A percentile compares a stretch with the other conserved stretches of the same genome.
Conservation (phyloP, 2,113 vertebrate genomes). For the Xenopus laevis region DNA sequence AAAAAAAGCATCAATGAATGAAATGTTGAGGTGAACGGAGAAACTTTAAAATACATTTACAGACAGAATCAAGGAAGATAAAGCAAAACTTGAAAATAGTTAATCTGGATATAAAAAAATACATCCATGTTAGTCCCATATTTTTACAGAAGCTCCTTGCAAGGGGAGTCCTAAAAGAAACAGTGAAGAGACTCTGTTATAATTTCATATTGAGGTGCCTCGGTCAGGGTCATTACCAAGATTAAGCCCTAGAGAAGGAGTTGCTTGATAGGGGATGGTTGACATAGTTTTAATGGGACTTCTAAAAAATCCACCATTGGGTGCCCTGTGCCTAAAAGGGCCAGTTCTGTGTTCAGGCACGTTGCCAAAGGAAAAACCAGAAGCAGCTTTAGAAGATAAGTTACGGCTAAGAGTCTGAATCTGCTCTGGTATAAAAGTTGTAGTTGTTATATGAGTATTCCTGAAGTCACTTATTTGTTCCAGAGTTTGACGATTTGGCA, state of each 20-base stretch:
- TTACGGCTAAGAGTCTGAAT: constrained; percentile 99
- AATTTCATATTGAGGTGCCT: constrained; percentile 93
- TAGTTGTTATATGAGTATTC: constrained; percentile 98
- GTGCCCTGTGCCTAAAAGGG: constrained; percentile 94
- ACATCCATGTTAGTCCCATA: constrained; percentile 81
- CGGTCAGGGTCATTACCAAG: constrained; percentile 94
- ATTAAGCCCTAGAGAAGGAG: constrained; percentile 94
- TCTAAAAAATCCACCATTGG: constrained; percentile 97
- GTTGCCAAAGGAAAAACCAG: constrained; percentile 89
- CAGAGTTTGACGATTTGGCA: constrained; percentile 92
- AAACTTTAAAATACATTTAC: constrained; percentile 38
- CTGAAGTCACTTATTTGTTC: constrained; percentile 99
- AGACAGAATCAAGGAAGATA: constrained; percentile 49
- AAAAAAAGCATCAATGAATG: constrained; percentile 3
- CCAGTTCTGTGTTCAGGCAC: constrained; percentile 95
- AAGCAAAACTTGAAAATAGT: constrained; percentile 59
- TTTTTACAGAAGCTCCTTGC: constrained; percentile 70
- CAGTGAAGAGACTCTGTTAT: constrained; percentile 58
- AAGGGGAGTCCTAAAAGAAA: constrained; percentile 71
- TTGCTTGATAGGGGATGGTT: constrained; percentile 95
- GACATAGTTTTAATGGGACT: constrained; percentile 99
- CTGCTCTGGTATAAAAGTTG: constrained; percentile 98
- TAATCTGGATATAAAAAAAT: constrained; percentile 67
- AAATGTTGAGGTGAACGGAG: constrained; percentile 13
- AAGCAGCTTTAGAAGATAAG: constrained; percentile 93